A percentile compares a stretch with the other conserved stretches of the same genome.
Conservation (phyloP, 2,113 vertebrate genomes). For the Parotia lawesii region DNA sequence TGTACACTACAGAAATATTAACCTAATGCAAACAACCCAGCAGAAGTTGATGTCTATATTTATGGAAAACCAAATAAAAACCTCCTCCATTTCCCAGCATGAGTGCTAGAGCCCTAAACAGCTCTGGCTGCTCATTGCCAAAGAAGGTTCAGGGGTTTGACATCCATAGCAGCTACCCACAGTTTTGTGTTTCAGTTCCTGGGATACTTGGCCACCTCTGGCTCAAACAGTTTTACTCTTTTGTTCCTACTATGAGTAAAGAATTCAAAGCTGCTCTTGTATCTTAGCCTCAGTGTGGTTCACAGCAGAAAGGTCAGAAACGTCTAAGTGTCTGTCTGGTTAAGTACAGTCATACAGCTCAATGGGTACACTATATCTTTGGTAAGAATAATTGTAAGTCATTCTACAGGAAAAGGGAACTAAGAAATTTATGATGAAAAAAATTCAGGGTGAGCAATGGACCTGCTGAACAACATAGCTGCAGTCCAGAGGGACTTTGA, state of each 20-base stretch:
- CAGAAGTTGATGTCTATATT: slow-evolving; percentile 43
- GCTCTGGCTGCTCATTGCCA: neutral
- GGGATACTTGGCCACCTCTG: neutral
- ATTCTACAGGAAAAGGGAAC: neutral
- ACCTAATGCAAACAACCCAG: slow-evolving; percentile 43
- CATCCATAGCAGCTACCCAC: neutral
- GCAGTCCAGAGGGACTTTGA: neutral
- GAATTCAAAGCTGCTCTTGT: neutral
- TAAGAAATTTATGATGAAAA: neutral
- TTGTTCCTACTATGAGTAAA: neutral
- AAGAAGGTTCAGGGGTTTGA: neutral
- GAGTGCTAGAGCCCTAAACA: neutral
- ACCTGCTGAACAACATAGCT: neutral
- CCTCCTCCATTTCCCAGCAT: neutral
- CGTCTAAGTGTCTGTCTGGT: neutral
- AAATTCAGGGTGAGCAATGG: neutral
- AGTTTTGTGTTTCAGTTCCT: neutral
- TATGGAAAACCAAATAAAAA: slow-evolving; percentile 35
- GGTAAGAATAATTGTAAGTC: neutral
- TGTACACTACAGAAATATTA: slow-evolving; percentile 57
- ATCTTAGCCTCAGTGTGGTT: neutral
- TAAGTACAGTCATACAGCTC: neutral
- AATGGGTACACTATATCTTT: neutral
- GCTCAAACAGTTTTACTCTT: neutral
- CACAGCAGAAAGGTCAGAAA: neutral